These are phyloP conservation scores for Nymphalis polychloros DNA, from an alignment of 2,888 invertebrate genomes.

Conservation along the genomic window DNA sequence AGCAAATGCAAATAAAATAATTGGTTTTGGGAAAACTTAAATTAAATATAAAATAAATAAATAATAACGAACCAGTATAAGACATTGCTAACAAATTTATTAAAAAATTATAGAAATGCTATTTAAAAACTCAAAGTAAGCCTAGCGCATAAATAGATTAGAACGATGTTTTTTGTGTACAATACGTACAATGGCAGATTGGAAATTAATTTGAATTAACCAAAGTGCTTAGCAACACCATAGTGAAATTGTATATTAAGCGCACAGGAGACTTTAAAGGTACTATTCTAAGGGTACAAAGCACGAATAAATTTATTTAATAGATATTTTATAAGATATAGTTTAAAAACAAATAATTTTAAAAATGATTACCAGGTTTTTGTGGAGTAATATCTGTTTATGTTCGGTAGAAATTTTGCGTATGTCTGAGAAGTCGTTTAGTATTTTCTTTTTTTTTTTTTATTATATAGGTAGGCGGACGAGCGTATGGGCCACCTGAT, in stretches of 20 bases:
- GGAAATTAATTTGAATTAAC: not conserved
- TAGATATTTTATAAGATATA: slow-evolving; percentile 12
- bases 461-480: too few species aligned
- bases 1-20: not conserved
- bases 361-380: not conserved
- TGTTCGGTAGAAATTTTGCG: not conserved
- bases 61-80: not conserved
- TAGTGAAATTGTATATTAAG: slow-evolving; percentile 14
- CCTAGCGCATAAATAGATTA: slow-evolving; percentile 9
- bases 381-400: not conserved
- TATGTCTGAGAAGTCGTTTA: not conserved
- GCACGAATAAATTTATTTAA: slow-evolving; percentile 2
- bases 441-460: too few species aligned
- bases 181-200: slow-evolving; percentile 1
- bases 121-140: not conserved
- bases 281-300: slow-evolving; percentile 23
- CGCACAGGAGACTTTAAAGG: slow-evolving; percentile 5
- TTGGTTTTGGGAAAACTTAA: too few species aligned
- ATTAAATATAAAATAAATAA: not conserved
- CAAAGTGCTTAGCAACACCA: slow-evolving; percentile 17
- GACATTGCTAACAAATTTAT: not conserved
- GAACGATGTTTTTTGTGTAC: not conserved
- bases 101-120: too few species aligned
- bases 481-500: too few species aligned
- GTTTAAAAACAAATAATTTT: not conserved